A percentile compares a stretch with the other conserved stretches of the same genome.
These are phyloP conservation scores for Chalcis sispes DNA, from an alignment of 2,888 invertebrate species.

Conservation along the genomic window DNA sequence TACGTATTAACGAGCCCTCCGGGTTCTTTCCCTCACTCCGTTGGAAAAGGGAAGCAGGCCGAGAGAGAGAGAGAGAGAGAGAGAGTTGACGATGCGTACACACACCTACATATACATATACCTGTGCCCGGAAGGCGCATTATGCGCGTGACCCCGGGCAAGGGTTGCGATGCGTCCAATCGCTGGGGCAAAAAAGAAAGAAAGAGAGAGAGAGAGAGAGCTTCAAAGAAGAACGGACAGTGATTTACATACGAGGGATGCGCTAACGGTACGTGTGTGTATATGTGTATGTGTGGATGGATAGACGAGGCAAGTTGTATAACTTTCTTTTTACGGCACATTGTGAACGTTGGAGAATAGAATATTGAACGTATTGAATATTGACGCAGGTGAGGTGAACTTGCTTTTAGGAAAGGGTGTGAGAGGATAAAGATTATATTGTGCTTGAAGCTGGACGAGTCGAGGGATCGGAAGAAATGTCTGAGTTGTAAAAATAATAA, in stretches of 20 bases:
- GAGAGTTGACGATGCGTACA: too few relatives aligned
- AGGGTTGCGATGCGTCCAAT: neutral
- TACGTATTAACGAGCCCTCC: slow-evolving; percentile 72
- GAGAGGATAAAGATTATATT: too few relatives aligned
- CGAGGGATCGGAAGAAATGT: neutral
- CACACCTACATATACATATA: too few relatives aligned
- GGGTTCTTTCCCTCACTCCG: slow-evolving; percentile 41
- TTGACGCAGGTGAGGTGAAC: slow-evolving; percentile 33
- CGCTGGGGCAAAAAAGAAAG: slow-evolving; percentile 6
- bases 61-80: slow-evolving; percentile 24
- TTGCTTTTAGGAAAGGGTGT: neutral
- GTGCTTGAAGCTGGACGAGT: neutral
- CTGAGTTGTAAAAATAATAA: neutral
- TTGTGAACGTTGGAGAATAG: neutral
- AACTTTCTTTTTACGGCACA: slow-evolving; percentile 15
- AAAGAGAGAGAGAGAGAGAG: neutral
- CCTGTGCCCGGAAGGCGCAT: slow-evolving; percentile 50
- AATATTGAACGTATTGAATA: slow-evolving; percentile 41
- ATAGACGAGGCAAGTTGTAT: too few relatives aligned
- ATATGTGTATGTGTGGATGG: too few relatives aligned
- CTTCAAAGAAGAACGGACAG: slow-evolving; percentile 35
- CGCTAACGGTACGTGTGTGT: too few relatives aligned
- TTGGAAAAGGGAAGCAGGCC: neutral
- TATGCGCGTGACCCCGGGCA: slow-evolving; percentile 37
- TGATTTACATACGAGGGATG: slow-evolving; percentile 27